Percentiles rank a stretch among this genome's conserved stretches.
Evolutionary conservation across 2,888 invertebrate species (phyloP).

Genomic region (Ametastegia equiseti): DNA sequence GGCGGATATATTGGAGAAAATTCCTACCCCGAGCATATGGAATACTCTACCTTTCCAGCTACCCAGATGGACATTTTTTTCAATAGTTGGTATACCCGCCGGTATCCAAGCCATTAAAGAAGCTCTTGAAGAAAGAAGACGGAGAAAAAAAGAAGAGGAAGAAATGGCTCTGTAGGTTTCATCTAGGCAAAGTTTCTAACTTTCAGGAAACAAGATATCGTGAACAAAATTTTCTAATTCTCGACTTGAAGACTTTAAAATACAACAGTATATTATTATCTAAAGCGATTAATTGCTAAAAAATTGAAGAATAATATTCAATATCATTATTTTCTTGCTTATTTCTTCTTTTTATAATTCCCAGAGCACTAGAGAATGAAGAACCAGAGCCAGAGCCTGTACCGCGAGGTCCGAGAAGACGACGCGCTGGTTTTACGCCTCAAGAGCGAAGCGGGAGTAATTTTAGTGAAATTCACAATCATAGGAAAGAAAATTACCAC

Average conservation of each 20-base stretch:
- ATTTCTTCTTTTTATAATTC: slow-evolving; percentile 30
- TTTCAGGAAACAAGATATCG: no score
- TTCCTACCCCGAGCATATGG: slow-evolving; percentile 84
- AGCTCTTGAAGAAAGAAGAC: slow-evolving; percentile 78
- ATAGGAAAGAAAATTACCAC: slow-evolving; percentile 56
- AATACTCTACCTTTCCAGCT: slow-evolving; percentile 92
- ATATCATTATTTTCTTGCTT: neutral
- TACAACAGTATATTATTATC: no score
- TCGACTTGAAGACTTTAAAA: no score
- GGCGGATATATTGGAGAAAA: slow-evolving; percentile 82
- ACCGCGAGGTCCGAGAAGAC: slow-evolving; percentile 68
- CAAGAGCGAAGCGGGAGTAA: slow-evolving; percentile 65
- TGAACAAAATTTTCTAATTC: no score
- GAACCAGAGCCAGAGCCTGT: slow-evolving; percentile 69
- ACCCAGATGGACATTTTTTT: slow-evolving; percentile 83
- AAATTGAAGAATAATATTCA: no score
- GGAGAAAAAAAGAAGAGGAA: slow-evolving; percentile 80
- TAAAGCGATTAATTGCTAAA: no score
- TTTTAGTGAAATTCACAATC: slow-evolving; percentile 46
- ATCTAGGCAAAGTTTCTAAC: no score
- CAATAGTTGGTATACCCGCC: slow-evolving; percentile 80
- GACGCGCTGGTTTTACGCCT: slow-evolving; percentile 68
- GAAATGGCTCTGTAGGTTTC: slow-evolving; percentile 78
- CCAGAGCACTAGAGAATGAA: slow-evolving; percentile 69
- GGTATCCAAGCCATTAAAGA: slow-evolving; percentile 74